Percentiles rank a stretch among this genome's conserved stretches.
Evolutionary conservation across 2,888 invertebrate species (phyloP).

Genomic region (Drosophila subsilvestris): DNA sequence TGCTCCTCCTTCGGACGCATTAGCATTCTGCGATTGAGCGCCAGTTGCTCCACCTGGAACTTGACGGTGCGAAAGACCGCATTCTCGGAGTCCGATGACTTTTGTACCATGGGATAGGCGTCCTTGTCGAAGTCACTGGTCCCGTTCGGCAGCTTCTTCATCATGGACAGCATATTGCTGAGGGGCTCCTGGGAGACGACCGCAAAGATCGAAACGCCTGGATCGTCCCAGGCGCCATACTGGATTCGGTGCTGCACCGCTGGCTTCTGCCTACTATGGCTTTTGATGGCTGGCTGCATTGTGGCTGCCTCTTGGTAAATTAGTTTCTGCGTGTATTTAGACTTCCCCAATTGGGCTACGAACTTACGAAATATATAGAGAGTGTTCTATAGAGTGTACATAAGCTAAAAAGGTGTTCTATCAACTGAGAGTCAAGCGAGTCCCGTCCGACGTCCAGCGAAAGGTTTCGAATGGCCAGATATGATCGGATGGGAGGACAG

Average conservation of each 20-base stretch:
- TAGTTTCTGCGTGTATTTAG: neutral
- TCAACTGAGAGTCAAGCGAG: neutral
- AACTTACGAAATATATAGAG: too few species aligned
- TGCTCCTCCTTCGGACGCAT: conserved; percentile 37
- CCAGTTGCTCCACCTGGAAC: conserved; percentile 61
- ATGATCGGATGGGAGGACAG: neutral
- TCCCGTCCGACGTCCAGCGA: too few species aligned
- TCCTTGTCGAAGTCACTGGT: conserved; percentile 43
- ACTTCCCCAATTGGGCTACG: neutral
- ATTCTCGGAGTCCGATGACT: conserved; percentile 14
- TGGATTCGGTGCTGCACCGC: conserved; percentile 35
- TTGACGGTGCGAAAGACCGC: conserved; percentile 48
- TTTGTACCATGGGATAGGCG: conserved; percentile 39
- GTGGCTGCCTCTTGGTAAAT: neutral
- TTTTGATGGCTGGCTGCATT: neutral
- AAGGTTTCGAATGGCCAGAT: neutral
- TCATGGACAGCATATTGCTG: conserved; percentile 33
- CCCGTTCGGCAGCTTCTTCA: conserved; percentile 24
- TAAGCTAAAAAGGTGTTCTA: neutral
- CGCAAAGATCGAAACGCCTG: conserved; percentile 56
- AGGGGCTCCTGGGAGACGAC: conserved; percentile 55
- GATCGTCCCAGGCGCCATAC: conserved; percentile 65
- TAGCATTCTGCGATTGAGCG: conserved; percentile 54
- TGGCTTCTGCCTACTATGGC: conserved; percentile 2
- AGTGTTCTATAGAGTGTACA: neutral